These are phyloP conservation scores for Lagorchestes hirsutus DNA, from an alignment of 2,797 vertebrate genomes.

Conservation along the genomic window DNA sequence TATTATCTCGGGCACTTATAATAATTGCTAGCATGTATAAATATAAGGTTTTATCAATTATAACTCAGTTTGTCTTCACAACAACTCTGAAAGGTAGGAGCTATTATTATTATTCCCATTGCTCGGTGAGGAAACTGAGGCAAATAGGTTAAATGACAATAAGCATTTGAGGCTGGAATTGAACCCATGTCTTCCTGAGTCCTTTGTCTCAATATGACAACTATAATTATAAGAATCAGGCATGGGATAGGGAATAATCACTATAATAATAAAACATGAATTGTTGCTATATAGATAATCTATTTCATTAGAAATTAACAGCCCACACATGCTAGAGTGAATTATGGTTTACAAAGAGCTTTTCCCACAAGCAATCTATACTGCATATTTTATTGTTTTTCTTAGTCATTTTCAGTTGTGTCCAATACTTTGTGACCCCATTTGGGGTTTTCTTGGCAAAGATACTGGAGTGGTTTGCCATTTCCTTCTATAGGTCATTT, in stretches of 20 bases:
- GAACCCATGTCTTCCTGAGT: not conserved
- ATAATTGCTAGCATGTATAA: not conserved
- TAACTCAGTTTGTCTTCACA: not conserved
- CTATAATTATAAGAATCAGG: conserved; percentile 16
- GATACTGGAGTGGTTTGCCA: not conserved
- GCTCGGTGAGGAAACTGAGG: not conserved
- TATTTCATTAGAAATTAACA: not conserved
- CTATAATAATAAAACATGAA: not conserved
- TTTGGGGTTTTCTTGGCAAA: not conserved
- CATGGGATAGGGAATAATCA: not conserved
- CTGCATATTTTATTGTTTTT: not conserved
- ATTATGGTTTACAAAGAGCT: not conserved
- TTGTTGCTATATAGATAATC: not conserved
- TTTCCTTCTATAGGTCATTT: not conserved
- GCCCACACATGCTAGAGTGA: not conserved
- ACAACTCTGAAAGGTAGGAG: not conserved
- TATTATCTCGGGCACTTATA: not conserved
- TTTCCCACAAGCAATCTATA: not conserved
- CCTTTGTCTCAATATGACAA: not conserved
- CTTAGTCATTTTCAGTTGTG: not conserved
- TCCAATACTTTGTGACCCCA: not conserved
- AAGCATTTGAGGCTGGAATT: not conserved
- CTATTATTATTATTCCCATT: not conserved
- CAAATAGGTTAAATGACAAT: not conserved
- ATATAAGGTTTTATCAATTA: not conserved